Base-by-base conservation (phyloP, 2,797 vertebrate genomes). In the Mus minutoides region DNA sequence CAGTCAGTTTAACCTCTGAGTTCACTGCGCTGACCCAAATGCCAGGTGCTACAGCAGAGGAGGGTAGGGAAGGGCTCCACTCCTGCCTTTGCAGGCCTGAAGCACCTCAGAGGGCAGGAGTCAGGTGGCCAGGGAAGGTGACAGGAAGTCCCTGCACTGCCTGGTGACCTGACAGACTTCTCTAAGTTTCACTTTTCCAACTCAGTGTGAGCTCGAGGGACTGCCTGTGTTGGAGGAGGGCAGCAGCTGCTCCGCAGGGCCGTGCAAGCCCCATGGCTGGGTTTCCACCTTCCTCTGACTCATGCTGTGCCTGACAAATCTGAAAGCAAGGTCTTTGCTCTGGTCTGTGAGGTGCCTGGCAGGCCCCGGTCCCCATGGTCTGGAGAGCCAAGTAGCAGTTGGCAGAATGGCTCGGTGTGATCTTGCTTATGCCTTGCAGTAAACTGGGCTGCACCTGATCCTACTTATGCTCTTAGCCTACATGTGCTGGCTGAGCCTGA, bases 361-460 rank as follows among this genome's bases (percentile, higher is more conserved):
- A 77, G 49, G 75, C n/a, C 19, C 21, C 3, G 2, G 52, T 16
- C 29, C 31, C 37, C 8, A 24, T 13, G 0, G 75, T 67, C 73
- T 46, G 13, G 4, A 46, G 76, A 49, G 14, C 62, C 2, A 10
- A 49, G 49, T 49, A 49, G 0, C 31, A 29, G 2, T 0, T 43
- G 84, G 75, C 40, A 12, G 37, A 46, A 10, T 3, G 1, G 49
- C 46, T 67, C 11, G 71, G 22, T 29, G 26, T 60, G 40, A 76
- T 34, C 71, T 22, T 26, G 71, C 9, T 37, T 6, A 6, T 3
- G 2, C 29, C 62, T 43, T 0, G 56, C 0, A 1, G 31, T 0
- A 19, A 24, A 52, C 13, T 2, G 26, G 2, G 24, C 8, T 0
- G 29, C 3, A 0, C 21, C 5, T 2, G 34, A 29, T 13, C 19